phyloP scores from a whole-genome alignment of 2,888 invertebrate species.

The Spicauda simplicius region DNA sequence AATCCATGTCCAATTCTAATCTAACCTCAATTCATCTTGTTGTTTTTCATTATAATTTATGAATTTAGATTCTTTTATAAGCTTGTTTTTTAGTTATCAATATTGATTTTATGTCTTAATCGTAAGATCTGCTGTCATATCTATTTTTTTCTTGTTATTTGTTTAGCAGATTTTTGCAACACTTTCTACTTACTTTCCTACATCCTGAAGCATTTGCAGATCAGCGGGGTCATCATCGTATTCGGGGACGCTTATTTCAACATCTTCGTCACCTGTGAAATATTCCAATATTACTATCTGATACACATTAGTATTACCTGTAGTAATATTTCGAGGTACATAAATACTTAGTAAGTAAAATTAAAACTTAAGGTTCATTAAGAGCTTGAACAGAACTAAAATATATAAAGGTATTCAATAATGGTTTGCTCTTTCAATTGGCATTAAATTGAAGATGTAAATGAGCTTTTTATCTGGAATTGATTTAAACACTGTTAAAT shows the following conservation, averaged over 20 bases:
- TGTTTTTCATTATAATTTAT: too few relatives aligned
- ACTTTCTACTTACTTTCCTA: conserved; percentile 88
- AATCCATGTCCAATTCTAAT: too few relatives aligned
- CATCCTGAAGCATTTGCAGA: conserved; percentile 86
- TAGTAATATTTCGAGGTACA: too few relatives aligned
- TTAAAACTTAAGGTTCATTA: too few relatives aligned
- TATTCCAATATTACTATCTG: background rate
- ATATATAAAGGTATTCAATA: background rate
- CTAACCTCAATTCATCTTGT: too few relatives aligned
- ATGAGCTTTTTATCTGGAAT: too few relatives aligned
- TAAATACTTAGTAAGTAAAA: too few relatives aligned
- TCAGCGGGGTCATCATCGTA: conserved; percentile 88
- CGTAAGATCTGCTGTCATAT: background rate
- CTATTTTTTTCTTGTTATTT: background rate
- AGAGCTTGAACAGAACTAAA: background rate
- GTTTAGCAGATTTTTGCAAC: background rate
- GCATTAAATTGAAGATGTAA: background rate
- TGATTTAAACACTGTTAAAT: too few relatives aligned
- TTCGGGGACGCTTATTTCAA: conserved; percentile 77
- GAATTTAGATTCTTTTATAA: too few relatives aligned
- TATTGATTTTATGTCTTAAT: background rate
- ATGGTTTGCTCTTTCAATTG: background rate
- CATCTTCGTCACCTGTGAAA: conserved; percentile 78
- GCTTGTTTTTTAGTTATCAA: too few relatives aligned
- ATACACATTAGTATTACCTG: too few relatives aligned